Evolutionary conservation across 2,797 vertebrate species (phyloP).

Genomic region (Mormyrus proboscirostris): DNA sequence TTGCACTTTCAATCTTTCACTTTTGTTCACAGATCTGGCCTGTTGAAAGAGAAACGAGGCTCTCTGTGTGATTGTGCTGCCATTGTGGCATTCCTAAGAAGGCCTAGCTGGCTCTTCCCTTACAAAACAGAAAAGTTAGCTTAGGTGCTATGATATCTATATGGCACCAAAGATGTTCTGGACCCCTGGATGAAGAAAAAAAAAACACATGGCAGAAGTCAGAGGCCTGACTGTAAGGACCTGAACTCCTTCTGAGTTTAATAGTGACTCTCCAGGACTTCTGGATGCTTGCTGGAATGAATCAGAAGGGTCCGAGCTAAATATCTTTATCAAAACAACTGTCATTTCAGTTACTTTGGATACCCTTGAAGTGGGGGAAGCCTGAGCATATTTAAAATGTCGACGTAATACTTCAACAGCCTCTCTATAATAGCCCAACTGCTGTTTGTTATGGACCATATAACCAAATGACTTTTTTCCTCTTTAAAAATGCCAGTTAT

Average conservation of each 20-base stretch:
- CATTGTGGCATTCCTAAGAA: neutral
- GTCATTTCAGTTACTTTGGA: neutral
- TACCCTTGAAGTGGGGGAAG: neutral
- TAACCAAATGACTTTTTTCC: neutral
- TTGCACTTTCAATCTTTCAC: neutral
- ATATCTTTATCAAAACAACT: neutral
- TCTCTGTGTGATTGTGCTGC: neutral
- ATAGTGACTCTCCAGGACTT: neutral
- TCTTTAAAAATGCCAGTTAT: constrained; percentile 19
- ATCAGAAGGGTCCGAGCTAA: neutral
- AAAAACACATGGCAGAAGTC: neutral
- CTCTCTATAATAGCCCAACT: neutral
- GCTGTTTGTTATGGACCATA: neutral
- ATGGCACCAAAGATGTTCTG: neutral
- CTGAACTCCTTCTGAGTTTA: neutral
- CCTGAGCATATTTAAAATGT: neutral
- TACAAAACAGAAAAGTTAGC: neutral
- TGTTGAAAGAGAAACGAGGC: neutral
- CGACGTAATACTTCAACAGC: neutral
- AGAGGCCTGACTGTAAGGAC: neutral
- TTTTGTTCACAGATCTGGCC: neutral
- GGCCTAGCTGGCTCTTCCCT: neutral
- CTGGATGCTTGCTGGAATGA: neutral
- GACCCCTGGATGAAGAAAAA: neutral
- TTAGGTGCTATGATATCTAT: neutral